phyloP scores from a whole-genome alignment of 2,113 vertebrate species.

The Xenus cinereus region DNA sequence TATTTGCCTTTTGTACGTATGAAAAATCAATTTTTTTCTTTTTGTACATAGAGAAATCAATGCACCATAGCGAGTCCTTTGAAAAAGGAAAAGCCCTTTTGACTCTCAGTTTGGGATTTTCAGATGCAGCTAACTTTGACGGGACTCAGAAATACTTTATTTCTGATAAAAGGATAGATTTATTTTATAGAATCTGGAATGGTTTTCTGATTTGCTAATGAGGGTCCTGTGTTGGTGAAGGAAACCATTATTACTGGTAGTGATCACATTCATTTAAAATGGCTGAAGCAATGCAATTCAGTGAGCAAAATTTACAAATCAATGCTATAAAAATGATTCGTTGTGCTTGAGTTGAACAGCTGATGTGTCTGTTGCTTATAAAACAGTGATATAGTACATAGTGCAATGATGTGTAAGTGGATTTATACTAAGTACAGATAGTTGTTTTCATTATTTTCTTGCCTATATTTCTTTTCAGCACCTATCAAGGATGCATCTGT shows the following conservation, averaged over 20 bases:
- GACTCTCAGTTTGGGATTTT: not conserved
- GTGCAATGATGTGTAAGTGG: not conserved
- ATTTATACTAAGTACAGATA: not conserved
- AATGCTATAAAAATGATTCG: not conserved
- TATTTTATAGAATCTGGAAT: not conserved
- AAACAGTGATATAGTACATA: not conserved
- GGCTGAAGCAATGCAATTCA: not conserved
- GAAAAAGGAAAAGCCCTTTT: not conserved
- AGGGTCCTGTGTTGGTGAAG: not conserved
- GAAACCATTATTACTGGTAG: not conserved
- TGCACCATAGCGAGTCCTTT: not conserved
- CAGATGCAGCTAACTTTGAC: not conserved
- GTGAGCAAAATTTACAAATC: conserved; percentile 6
- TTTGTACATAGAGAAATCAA: not conserved
- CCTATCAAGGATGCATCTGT: not conserved
- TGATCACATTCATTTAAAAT: not conserved
- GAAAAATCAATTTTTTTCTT: not conserved
- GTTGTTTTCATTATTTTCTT: not conserved
- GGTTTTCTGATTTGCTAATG: conserved; percentile 14
- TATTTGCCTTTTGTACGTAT: not conserved
- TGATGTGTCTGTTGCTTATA: not conserved
- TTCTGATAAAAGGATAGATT: not conserved
- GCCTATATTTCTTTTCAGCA: not conserved
- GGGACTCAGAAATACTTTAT: not conserved
- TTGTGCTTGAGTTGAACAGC: not conserved